Evolutionary conservation across 1,140 invertebrate species (phyloP).

Genomic region (Trichogramma pretiosum): DNA sequence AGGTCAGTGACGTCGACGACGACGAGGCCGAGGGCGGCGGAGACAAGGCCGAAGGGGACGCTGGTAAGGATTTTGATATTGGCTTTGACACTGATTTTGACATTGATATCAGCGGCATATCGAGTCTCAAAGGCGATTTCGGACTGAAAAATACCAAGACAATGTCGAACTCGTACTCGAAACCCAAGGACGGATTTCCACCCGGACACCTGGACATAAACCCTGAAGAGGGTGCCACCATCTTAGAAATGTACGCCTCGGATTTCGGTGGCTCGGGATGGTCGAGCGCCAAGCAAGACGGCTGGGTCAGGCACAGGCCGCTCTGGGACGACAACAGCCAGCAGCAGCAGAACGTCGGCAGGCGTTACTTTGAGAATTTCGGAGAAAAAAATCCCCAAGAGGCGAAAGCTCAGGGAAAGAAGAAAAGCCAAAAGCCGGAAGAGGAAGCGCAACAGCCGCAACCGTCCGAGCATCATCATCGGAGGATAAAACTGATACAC

Average conservation of each 20-base stretch:
- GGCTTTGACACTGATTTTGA: neutral
- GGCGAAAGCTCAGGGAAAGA: too few species aligned
- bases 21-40: neutral
- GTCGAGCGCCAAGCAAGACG: conserved; percentile 7
- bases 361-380: too few species aligned
- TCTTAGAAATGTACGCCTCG: conserved; percentile 26
- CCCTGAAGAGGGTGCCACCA: conserved; percentile 5
- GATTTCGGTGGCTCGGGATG: neutral
- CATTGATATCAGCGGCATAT: neutral
- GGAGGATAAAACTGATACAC: neutral
- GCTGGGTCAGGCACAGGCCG: conserved; percentile 13
- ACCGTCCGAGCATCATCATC: neutral
- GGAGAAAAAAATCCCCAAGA: too few species aligned
- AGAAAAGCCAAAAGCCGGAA: too few species aligned
- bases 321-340: conserved; percentile 12
- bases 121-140: conserved; percentile 7
- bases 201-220: conserved; percentile 34
- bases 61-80: neutral
- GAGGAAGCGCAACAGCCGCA: too few species aligned
- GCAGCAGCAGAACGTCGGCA: neutral
- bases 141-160: conserved; percentile 13
- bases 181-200: conserved; percentile 46
- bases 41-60: neutral
- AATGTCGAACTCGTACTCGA: conserved; percentile 39
- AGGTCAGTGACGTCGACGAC: neutral